phyloP scores from a whole-genome alignment of 2,797 vertebrate genomes.

The Aplochiton taeniatus region DNA sequence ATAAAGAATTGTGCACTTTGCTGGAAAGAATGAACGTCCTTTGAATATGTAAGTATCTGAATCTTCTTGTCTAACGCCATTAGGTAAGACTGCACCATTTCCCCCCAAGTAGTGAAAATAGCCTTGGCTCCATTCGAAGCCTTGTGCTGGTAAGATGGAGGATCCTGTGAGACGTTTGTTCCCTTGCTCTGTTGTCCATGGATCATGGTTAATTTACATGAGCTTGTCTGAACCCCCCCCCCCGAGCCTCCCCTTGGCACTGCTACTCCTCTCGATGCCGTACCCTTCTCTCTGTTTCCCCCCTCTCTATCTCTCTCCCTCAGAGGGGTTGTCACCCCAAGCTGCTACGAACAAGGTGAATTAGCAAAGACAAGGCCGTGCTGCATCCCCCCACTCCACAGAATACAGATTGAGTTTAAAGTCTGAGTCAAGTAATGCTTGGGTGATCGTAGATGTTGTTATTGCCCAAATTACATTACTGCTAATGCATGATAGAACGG shows the following conservation, averaged over 20 bases:
- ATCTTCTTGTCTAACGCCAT: too few species aligned
- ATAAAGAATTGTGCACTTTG: too few species aligned
- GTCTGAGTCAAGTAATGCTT: slow-evolving; percentile 35
- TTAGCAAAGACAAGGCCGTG: slow-evolving; percentile 43
- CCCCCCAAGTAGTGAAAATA: not conserved
- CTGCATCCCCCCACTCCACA: slow-evolving; percentile 10
- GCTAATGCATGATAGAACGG: too few species aligned
- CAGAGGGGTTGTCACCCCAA: slow-evolving; percentile 53
- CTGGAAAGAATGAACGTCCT: too few species aligned
- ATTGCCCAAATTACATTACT: slow-evolving; percentile 4
- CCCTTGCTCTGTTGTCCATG: slow-evolving; percentile 25
- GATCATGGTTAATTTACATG: slow-evolving; percentile 50
- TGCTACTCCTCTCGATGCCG: slow-evolving; percentile 19
- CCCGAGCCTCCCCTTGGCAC: slow-evolving; percentile 27
- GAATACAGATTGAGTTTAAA: slow-evolving; percentile 34
- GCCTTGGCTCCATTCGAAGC: not conserved
- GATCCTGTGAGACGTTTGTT: slow-evolving; percentile 15
- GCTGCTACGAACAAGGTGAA: slow-evolving; percentile 41
- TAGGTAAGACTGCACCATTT: too few species aligned
- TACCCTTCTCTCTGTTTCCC: not conserved
- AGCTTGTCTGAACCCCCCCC: slow-evolving; percentile 33
- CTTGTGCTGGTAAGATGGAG: slow-evolving; percentile 21
- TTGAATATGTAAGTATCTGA: too few species aligned
- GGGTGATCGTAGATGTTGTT: slow-evolving; percentile 36
- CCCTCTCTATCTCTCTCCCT: slow-evolving; percentile 18